Evolutionary conservation across 2,797 vertebrate genomes (phyloP), one percentile per base, ranked within the genome.

Genomic region (Myioborus miniatus): DNA sequence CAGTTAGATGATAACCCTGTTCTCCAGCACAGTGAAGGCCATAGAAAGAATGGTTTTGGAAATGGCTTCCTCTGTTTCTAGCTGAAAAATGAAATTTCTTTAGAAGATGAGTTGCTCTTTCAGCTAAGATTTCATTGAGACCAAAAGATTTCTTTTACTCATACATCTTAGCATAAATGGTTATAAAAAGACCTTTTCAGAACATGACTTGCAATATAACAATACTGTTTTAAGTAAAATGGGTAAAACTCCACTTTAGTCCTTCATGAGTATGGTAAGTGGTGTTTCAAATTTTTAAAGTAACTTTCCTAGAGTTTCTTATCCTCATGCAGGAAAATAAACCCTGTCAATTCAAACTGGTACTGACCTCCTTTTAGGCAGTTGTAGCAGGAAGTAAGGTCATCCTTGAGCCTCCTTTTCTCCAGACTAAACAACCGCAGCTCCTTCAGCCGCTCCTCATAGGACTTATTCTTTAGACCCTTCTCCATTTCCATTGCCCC

Each of bases 181-280:
- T 92, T 95, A 91, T 95, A 94, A 96, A 97, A 96, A 94, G 94
- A 93, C 29, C 32, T 90, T n/a, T 78, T 58, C 41, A 58, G 83
- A 84, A 79, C 58, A 32, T 46, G 29, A 21, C 34, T 92, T 83
- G 36, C 44, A 89, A 65, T 75, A 58, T 77, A 91, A 85, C 10
- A 84, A 84, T 62, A 52, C 32, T 68, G 34, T 82, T 86, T 69
- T 44, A 75, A 26, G n/a, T 83, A 47, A 84, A 86, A 58, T 32
- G 13, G 21, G 19, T 64, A 84, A 69, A 68, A 68, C 19, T 34
- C 15, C 21, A 43, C 41, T 53, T 7, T 22, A 47, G 37, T 69
- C n/a, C 32, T 94, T 80, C 41, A 58, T 87, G 9, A 71, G 20
- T 64, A 30, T 10, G 47, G 12, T 56, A 69, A 60, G 24, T 36